Base-by-base conservation (phyloP, 2,888 invertebrate species). In the Venusia cambrica region DNA sequence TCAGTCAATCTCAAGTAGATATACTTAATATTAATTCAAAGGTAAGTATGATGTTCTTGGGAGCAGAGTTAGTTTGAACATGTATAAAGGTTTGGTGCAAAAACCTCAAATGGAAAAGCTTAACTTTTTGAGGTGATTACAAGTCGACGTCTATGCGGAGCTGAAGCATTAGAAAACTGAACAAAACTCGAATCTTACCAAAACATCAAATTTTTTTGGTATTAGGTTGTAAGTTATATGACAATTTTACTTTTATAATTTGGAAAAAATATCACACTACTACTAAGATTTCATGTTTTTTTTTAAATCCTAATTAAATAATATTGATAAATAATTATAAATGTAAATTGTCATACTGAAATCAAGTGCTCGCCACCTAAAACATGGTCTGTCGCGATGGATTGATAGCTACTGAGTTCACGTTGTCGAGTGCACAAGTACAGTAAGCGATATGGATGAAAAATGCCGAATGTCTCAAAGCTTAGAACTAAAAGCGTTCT, bases 141-240 rank as follows among this genome's bases (percentile, higher is more conserved):
- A n/a, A n/a, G n/a, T n/a, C n/a, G 31, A 35, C 33, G 39, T 35
- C 21, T 35, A 36, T 35, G 35, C 45, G 32, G 40, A 42, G 30
- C 34, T 19, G 34, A 31, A 10, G 30, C 21, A 22, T 31, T n/a
- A 29, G 32, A 32, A 31, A 30, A 11, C 15, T 37, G 22, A 5
- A 6, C 31, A 31, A 45, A 40, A 42, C 48, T 50, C 41, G 44
- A 42, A 43, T 22, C 9, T 21, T 39, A 32, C 22, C 42, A 42
- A 47, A 38, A 24, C 33, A 30, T 16, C n/a, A 5, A 2, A 20
- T 14, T 13, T 15, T 36, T 28, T 30, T 30, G 36, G 36, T 37
- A 30, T 15, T 20, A 35, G 24, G 17, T 48, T 66, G 71, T 72
- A 75, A 75, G 74, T 63, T 65, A 57, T 56, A 38, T 59, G 62